Base-by-base conservation (phyloP, 2,888 invertebrate species). In the Trichopoda pennipes region DNA sequence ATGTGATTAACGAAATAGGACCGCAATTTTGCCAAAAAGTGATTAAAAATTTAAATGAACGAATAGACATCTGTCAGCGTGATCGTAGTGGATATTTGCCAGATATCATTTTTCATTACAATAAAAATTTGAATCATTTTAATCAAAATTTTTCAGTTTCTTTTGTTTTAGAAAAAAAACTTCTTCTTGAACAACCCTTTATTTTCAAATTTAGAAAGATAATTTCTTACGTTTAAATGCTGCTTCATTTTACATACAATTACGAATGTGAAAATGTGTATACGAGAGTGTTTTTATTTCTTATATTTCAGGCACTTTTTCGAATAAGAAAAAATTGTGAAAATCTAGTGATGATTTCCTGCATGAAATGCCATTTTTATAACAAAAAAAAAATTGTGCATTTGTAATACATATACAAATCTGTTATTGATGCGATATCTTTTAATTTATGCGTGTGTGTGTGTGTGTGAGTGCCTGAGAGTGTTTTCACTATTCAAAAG, bases 311-410 rank as follows among this genome's bases (percentile, higher is more conserved):
- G 23, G 55, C 32, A 12, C 60, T 64, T 61, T 58, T 23, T 44
- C 49, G 19, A 63, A 55, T 55, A 35, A 60, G 19, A 51, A 53
- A 32, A 49, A 51, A 58, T 56, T 28, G 42, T 55, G n/a, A 60
- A 66, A 56, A 72, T 72, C 23, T 61, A 23, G 32, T 53, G 69
- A 69, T 60, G 42, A 78, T 74, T 81, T 78, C 70, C 77, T 78
- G 70, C 49, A 51, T 44, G 16, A 78, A 70, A 78, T 42, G 28
- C 23, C 38, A 21, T 55, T 53, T 58, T 49, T 17, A 60, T 16
- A 44, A 12, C 2, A 38, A 38, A 38, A 38, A 38, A 35, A 16
- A 53, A 53, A 38, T 28, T 38, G 10, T 38, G 38, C 38, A 38
- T 38, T 38, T 38, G 10, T 12, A 9, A 6, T 2, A 9, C 55